Percentiles rank a stretch among this genome's conserved stretches.
Conservation (phyloP, 2,797 vertebrate genomes). For the Rhynchotus rufescens region DNA sequence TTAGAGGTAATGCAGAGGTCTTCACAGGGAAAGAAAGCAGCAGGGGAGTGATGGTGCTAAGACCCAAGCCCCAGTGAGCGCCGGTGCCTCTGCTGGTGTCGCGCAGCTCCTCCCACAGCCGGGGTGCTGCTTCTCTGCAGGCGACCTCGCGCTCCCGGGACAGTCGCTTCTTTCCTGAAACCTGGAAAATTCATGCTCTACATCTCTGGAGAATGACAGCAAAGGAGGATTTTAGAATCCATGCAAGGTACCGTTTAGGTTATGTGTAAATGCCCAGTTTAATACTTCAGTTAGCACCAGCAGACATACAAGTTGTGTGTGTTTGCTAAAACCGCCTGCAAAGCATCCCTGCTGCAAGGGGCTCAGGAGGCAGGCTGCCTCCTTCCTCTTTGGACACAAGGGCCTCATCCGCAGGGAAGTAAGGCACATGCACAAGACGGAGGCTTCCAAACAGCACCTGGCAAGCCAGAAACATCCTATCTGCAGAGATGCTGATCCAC, state of each 20-base stretch:
- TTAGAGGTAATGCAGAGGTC: background rate
- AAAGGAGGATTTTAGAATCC: background rate
- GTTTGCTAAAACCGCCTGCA: background rate
- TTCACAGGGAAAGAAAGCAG: background rate
- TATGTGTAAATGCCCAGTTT: background rate
- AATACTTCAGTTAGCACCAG: background rate
- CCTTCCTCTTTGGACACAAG: background rate
- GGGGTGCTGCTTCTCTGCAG: background rate
- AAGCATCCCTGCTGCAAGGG: background rate
- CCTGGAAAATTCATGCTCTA: background rate
- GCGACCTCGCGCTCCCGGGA: background rate
- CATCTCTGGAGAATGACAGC: background rate
- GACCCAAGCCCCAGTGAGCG: background rate
- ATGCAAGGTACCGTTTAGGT: background rate
- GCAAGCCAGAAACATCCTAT: background rate
- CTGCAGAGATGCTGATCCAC: background rate
- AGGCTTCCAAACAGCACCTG: fast-evolving
- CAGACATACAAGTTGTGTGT: background rate
- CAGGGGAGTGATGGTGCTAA: background rate
- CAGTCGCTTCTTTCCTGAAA: background rate
- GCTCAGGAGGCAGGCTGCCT: background rate
- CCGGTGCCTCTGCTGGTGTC: background rate
- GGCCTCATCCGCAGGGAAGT: background rate
- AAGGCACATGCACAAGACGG: fast-evolving
- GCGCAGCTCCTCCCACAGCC: background rate